Evolutionary conservation across 2,113 vertebrate species (phyloP), one percentile per base, ranked within the genome.

Genomic region (Mus pahari): DNA sequence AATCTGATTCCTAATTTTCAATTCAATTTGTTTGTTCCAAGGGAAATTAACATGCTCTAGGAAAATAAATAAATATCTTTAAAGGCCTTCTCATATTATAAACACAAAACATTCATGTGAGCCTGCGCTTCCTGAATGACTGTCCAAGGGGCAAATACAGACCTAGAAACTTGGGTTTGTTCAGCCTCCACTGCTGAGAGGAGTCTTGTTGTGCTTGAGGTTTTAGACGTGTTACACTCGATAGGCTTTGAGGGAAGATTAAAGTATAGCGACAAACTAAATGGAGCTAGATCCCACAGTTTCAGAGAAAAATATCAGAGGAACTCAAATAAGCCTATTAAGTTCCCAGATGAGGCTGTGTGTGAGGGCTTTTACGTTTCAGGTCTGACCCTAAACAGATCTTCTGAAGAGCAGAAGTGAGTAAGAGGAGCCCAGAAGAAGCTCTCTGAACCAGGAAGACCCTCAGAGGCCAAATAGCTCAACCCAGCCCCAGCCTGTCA

Each of bases 1-100:
- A 75, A 97, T 39, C 87, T 60, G 95, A 88, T 24, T 95, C 96
- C 77, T 50, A 58, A 82, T 92, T 94, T 95, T 90, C 79, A 96
- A 94, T 94, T 92, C 94, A 68, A 79, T 82, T 87, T 90, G 24
- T 94, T 96, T 91, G 60, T 94, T 79, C 71, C 48, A 31, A 71
- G 87, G 70, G 79, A 95, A 97, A 94, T 17, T 73, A n/a, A 94
- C 83, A 95, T 92, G 48, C 22, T 89, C 75, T 90, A 71, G 93
- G 90, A 83, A 91, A 95, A 93, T 74, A 92, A 96, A 92, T 86
- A 84, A 71, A 96, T 53, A 71, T 90, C 82, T 75, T 62, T 55
- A 90, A 91, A 75, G 87, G 70, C n/a, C 60, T 45, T 93, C 74
- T 86, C 50, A 8, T 68, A 78, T 89, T 68, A 55, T 70, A 78